phyloP scores from a whole-genome alignment of 2,113 vertebrate genomes.

The Hiodon alosoides region DNA sequence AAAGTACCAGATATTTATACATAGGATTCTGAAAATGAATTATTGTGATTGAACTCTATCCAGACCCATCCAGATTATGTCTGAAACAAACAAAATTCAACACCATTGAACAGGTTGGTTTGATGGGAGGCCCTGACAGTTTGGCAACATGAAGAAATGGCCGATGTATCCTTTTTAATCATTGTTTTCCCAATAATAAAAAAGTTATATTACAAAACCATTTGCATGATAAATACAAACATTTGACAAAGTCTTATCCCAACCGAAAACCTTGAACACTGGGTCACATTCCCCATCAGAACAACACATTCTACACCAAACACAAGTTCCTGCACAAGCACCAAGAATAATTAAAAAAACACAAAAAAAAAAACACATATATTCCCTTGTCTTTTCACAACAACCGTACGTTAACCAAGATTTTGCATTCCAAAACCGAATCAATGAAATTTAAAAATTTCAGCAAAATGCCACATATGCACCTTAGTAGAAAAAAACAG shows the following conservation, averaged over 20 bases:
- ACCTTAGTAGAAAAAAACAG: neutral
- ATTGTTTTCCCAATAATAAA: constrained; percentile 7
- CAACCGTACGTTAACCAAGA: neutral
- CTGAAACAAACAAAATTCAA: no score
- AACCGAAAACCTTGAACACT: constrained; percentile 34
- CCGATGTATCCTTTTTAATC: neutral
- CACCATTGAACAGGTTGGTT: no score
- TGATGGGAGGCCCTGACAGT: no score
- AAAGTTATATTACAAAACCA: constrained; percentile 48
- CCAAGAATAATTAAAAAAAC: neutral
- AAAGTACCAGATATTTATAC: no score
- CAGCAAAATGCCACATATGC: neutral
- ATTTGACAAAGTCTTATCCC: constrained; percentile 58
- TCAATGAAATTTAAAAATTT: neutral
- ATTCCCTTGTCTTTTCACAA: neutral
- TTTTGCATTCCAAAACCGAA: neutral
- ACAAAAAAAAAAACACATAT: neutral
- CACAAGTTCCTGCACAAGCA: constrained; percentile 39
- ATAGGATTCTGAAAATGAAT: no score
- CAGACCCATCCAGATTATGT: no score
- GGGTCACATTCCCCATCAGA: constrained; percentile 38
- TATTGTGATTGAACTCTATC: no score
- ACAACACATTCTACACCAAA: constrained; percentile 42
- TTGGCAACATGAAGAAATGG: neutral
- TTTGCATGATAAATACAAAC: constrained; percentile 64